These are phyloP conservation scores for Drosophila subquinaria DNA, from an alignment of 2,888 invertebrate genomes.

Conservation along the genomic window DNA sequence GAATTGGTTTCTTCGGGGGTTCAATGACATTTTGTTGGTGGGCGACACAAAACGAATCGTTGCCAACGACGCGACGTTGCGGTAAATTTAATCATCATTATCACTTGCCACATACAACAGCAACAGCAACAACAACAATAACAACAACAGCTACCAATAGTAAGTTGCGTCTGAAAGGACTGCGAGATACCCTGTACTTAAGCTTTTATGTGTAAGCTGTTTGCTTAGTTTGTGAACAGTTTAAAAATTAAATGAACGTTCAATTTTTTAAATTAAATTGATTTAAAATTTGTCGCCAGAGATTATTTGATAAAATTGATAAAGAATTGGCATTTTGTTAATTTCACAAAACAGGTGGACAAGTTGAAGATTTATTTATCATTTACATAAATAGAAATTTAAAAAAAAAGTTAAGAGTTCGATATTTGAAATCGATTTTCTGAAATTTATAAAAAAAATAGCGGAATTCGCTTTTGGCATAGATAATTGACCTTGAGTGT, in stretches of 20 bases:
- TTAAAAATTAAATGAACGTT: not conserved
- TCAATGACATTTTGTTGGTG: constrained; percentile 65
- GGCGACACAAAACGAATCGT: constrained; percentile 47
- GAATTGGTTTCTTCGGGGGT: constrained; percentile 38
- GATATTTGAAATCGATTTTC: no score
- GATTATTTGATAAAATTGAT: no score
- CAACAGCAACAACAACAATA: constrained; percentile 3
- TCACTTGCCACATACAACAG: constrained; percentile 39
- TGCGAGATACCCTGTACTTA: constrained; percentile 5
- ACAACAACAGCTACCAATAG: not conserved
- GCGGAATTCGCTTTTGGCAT: no score
- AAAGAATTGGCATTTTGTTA: no score
- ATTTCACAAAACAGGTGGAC: no score
- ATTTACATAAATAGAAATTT: no score
- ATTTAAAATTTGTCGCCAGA: no score
- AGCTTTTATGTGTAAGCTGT: not conserved
- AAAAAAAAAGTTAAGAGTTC: no score
- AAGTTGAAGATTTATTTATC: no score
- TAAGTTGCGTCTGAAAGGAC: not conserved
- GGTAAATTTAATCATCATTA: constrained; percentile 75
- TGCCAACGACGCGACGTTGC: constrained; percentile 36
- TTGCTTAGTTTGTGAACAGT: not conserved
- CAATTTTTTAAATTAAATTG: not conserved
- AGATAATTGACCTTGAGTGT: no score
- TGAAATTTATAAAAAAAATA: no score